Conservation (phyloP, 2,797 vertebrate genomes). For the Rhinella marina region DNA sequence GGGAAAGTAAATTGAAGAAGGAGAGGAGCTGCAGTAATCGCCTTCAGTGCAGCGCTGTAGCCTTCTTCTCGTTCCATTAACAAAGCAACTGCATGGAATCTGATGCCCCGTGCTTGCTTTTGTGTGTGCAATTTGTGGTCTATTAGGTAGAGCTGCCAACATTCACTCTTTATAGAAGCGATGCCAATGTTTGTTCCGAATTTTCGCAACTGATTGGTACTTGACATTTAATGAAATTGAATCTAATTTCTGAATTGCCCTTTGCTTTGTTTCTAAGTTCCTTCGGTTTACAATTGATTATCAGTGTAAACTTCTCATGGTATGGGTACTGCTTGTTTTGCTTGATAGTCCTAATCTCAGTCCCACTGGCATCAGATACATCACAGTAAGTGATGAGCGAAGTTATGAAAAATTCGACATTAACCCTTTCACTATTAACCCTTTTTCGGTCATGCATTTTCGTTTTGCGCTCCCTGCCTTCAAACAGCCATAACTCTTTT, state of each 20-base stretch:
- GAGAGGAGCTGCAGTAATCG: not conserved
- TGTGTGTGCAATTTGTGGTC: slow-evolving; percentile 1
- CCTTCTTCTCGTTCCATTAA: not conserved
- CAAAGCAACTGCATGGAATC: not conserved
- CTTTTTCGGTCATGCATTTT: too few species aligned
- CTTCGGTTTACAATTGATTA: not conserved
- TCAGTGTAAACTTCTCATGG: not conserved
- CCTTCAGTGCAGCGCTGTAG: not conserved
- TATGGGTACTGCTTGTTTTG: too few species aligned
- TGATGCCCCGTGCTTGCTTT: not conserved
- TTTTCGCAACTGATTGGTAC: not conserved
- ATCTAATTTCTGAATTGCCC: not conserved
- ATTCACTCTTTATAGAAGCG: not conserved
- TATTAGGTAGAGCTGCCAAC: not conserved
- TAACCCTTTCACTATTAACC: too few species aligned
- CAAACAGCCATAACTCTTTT: too few species aligned
- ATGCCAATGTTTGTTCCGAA: slow-evolving; percentile 1
- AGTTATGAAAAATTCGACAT: too few species aligned
- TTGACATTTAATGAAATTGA: slow-evolving; percentile 5
- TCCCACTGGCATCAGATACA: too few species aligned
- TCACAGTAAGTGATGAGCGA: too few species aligned
- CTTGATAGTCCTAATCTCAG: too few species aligned
- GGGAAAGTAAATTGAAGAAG: not conserved
- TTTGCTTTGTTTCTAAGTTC: not conserved
- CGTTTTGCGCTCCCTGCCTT: too few species aligned